These are phyloP conservation scores for Lypha dubia DNA, from an alignment of 2,888 invertebrate species.

Conservation along the genomic window DNA sequence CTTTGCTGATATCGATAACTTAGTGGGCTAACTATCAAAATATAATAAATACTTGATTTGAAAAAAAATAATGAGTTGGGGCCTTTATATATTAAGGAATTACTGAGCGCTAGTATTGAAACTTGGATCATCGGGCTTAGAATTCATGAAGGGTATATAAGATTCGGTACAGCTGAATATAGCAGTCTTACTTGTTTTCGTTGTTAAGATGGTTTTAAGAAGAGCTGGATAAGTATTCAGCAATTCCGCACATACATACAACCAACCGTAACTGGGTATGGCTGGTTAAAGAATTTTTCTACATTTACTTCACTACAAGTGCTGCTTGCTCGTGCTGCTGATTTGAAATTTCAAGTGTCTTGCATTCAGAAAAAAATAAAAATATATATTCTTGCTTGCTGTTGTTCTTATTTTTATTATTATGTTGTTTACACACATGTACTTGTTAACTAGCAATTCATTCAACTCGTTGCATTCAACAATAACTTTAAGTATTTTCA, in stretches of 20 bases:
- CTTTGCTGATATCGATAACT: too few relatives aligned
- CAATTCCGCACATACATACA: slow-evolving; percentile 45
- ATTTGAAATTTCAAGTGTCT: slow-evolving; percentile 63
- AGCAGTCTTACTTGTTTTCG: too few relatives aligned
- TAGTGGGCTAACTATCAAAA: too few relatives aligned
- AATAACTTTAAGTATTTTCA: slow-evolving; percentile 55
- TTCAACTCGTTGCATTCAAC: slow-evolving; percentile 71
- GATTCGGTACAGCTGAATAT: too few relatives aligned
- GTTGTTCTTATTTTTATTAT: slow-evolving; percentile 48
- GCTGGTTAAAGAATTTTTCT: slow-evolving; percentile 10
- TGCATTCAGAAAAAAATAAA: slow-evolving; percentile 55
- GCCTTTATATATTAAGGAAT: too few relatives aligned
- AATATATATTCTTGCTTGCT: slow-evolving; percentile 28
- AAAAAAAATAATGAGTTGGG: too few relatives aligned
- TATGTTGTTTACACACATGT: slow-evolving; percentile 35
- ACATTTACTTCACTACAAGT: slow-evolving; percentile 45
- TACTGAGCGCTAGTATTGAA: too few relatives aligned
- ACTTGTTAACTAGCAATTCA: slow-evolving; percentile 62
- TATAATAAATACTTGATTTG: too few relatives aligned
- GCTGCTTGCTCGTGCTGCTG: slow-evolving; percentile 51
- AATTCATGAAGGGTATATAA: too few relatives aligned
- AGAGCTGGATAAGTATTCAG: slow-evolving; percentile 12
- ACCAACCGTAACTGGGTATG: not conserved
- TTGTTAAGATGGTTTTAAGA: slow-evolving; percentile 34
- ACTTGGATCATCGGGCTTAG: too few relatives aligned